A percentile compares a stretch with the other conserved stretches of the same genome.
phyloP scores from a whole-genome alignment of 2,888 invertebrate genomes.

The Caenorhabditis angaria region DNA sequence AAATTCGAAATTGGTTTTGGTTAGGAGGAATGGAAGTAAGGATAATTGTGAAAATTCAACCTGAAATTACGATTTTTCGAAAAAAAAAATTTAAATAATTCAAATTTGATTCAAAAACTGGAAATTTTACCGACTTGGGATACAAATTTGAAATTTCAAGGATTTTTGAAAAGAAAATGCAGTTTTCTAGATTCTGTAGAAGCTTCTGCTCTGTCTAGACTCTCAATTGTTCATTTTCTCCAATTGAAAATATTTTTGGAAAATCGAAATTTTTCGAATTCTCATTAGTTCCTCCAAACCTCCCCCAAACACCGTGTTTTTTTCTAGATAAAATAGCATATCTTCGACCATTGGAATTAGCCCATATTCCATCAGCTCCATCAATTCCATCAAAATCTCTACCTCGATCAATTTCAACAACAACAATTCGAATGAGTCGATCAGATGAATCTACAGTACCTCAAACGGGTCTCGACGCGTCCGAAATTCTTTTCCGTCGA shows the following conservation, averaged over 20 bases:
- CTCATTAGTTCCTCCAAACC: neutral
- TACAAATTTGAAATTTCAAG: no score
- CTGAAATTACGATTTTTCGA: no score
- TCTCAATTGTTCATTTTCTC: no score
- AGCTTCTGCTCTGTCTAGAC: no score
- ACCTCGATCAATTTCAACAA: neutral
- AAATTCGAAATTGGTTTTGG: conserved; percentile 27
- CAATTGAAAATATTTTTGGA: neutral
- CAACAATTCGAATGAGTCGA: neutral
- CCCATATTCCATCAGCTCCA: conserved; percentile 31
- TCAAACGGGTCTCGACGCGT: neutral
- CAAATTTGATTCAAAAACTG: neutral
- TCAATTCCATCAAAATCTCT: neutral
- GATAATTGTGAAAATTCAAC: neutral
- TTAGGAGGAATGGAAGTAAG: conserved; percentile 14
- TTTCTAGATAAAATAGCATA: conserved; percentile 12
- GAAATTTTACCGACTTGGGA: neutral
- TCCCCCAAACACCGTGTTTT: neutral
- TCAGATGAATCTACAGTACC: neutral
- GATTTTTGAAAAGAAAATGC: no score
- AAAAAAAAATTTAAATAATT: no score
- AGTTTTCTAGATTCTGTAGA: no score
- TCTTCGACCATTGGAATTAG: conserved; percentile 29
- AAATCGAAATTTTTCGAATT: no score
- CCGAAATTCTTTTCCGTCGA: conserved; percentile 15